These are phyloP conservation scores for Drosophila suzukii DNA, from an alignment of 1,140 invertebrate genomes.

Conservation along the genomic window DNA sequence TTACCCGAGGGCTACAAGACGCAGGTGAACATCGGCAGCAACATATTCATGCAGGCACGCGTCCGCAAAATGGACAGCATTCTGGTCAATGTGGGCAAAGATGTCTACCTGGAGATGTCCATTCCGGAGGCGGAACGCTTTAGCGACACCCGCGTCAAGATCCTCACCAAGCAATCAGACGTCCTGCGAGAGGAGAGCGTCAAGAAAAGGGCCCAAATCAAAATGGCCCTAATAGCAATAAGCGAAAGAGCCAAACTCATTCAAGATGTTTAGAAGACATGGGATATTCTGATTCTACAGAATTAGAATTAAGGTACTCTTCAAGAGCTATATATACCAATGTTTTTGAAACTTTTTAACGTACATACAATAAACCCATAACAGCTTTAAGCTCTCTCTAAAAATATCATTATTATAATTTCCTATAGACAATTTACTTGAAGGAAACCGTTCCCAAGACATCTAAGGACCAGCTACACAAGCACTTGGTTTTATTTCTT, in stretches of 20 bases:
- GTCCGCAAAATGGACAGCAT: slow-evolving; percentile 89
- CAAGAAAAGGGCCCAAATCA: slow-evolving; percentile 91
- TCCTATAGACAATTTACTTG: no score
- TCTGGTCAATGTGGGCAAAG: slow-evolving; percentile 90
- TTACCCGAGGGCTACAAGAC: slow-evolving; percentile 89
- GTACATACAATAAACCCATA: background rate
- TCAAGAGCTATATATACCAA: background rate
- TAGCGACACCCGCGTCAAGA: slow-evolving; percentile 89
- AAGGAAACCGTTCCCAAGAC: background rate
- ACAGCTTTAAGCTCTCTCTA: no score
- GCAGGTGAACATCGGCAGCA: slow-evolving; percentile 90
- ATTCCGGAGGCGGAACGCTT: slow-evolving; percentile 89
- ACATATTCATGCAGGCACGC: slow-evolving; percentile 89
- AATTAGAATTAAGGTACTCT: background rate
- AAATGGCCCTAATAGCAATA: slow-evolving; percentile 89
- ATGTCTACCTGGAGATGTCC: slow-evolving; percentile 90
- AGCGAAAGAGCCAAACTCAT: slow-evolving; percentile 86
- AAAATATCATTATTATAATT: no score
- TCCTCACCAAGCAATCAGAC: slow-evolving; percentile 87
- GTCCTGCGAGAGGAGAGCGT: slow-evolving; percentile 88
- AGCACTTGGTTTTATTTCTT: slow-evolving; percentile 34
- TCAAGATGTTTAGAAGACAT: slow-evolving; percentile 11
- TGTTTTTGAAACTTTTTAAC: background rate
- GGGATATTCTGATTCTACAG: background rate
- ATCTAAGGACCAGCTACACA: slow-evolving; percentile 10